A percentile compares a stretch with the other conserved stretches of the same genome.
Evolutionary conservation across 2,888 invertebrate genomes (phyloP).

Genomic region (Prosapia bicincta): DNA sequence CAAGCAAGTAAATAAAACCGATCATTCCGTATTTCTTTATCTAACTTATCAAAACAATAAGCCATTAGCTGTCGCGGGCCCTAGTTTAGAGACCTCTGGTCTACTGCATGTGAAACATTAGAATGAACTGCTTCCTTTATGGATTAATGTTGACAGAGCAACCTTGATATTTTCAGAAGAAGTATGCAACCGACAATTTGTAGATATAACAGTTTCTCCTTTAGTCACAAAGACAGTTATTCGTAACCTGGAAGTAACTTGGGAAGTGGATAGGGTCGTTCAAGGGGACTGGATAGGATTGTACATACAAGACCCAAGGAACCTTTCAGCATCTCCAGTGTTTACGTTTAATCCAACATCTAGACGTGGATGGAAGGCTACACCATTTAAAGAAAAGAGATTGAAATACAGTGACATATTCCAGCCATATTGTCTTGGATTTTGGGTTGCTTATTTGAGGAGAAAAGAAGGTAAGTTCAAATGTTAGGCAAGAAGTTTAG

Average conservation of each 20-base stretch:
- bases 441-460: background rate
- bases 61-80: too few species aligned
- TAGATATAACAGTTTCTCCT: background rate
- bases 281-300: slow-evolving; percentile 14
- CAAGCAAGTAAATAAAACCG: too few species aligned
- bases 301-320: slow-evolving; percentile 10
- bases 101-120: too few species aligned
- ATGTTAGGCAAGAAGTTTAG: too few species aligned
- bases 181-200: background rate
- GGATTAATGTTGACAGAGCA: too few species aligned
- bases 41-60: too few species aligned
- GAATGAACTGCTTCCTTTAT: too few species aligned
- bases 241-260: background rate
- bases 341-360: slow-evolving; percentile 15
- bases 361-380: background rate
- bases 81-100: too few species aligned
- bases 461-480: background rate
- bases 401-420: background rate
- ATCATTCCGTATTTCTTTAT: too few species aligned
- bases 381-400: background rate
- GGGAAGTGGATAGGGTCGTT: background rate
- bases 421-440: background rate
- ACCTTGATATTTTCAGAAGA: background rate
- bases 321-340: slow-evolving; percentile 6
- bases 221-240: background rate